Percentiles rank a stretch among this genome's conserved stretches.
Conservation (phyloP, 30 jellyfish, hydroid and myxozoan species). For the Haliclystus octoradiatus region DNA sequence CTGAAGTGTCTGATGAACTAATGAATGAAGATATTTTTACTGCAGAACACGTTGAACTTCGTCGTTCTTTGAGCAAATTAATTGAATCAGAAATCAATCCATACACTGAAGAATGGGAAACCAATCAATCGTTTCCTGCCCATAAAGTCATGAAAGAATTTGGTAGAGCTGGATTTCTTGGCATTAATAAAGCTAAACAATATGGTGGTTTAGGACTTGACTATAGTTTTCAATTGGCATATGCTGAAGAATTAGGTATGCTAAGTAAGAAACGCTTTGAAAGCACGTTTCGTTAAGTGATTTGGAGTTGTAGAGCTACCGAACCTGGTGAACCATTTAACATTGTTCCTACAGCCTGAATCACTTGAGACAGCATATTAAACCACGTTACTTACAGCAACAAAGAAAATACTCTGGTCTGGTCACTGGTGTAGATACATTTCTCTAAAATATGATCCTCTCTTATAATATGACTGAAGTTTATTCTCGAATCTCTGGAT, state of each 20-base stretch:
- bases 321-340: too few relatives aligned
- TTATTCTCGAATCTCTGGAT: too few relatives aligned
- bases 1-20: slow-evolving; percentile 58
- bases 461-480: too few relatives aligned
- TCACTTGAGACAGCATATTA: too few relatives aligned
- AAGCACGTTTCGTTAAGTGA: too few relatives aligned
- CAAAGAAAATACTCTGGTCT: too few relatives aligned
- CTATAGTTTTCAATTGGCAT: slow-evolving; percentile 58
- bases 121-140: slow-evolving; percentile 63
- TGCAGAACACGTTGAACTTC: slow-evolving; percentile 51
- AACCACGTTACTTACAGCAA: too few relatives aligned
- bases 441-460: too few relatives aligned
- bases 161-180: slow-evolving; percentile 89
- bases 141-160: slow-evolving; percentile 67
- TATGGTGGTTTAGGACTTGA: slow-evolving; percentile 95
- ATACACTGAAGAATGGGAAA: slow-evolving; percentile 80
- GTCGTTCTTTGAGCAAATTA: slow-evolving; percentile 50
- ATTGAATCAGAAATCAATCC: slow-evolving; percentile 82
- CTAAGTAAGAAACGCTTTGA: too few relatives aligned
- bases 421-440: too few relatives aligned
- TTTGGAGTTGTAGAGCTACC: too few relatives aligned
- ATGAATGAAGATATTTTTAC: slow-evolving; percentile 65
- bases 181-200: slow-evolving; percentile 77
- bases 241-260: slow-evolving; percentile 78
- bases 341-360: too few relatives aligned